These are phyloP conservation scores for Lordiphosa fenestrarum DNA, from an alignment of 2,888 invertebrate species.

Conservation along the genomic window DNA sequence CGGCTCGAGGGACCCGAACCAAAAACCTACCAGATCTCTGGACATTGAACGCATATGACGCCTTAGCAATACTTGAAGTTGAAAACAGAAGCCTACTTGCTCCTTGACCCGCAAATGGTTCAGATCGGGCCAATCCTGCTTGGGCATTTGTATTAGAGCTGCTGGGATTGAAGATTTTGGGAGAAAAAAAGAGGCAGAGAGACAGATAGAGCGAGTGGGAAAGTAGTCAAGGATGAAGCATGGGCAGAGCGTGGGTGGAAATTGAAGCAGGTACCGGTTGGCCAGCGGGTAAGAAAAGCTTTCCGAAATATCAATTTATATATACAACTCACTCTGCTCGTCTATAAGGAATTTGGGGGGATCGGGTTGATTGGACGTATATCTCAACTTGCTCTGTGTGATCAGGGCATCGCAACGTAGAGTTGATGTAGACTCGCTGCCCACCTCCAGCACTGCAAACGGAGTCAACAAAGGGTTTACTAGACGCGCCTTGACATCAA, in stretches of 20 bases:
- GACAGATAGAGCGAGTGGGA: constrained; percentile 47
- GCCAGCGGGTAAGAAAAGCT: not conserved
- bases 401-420: constrained; percentile 80
- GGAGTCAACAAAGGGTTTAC: not conserved
- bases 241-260: constrained; percentile 5
- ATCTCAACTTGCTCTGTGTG: constrained; percentile 76
- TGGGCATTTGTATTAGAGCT: constrained; percentile 44
- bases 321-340: constrained; percentile 56
- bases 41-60: constrained; percentile 80
- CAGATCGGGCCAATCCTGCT: constrained; percentile 3
- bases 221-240: constrained; percentile 1
- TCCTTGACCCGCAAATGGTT: constrained; percentile 56
- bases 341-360: constrained; percentile 27
- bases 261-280: constrained; percentile 13
- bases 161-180: constrained; percentile 52
- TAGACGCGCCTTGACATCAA: no score
- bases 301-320: not conserved
- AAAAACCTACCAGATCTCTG: constrained; percentile 78
- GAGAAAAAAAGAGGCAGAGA: constrained; percentile 15
- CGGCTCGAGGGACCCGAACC: not conserved
- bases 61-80: constrained; percentile 81
- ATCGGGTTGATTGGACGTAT: constrained; percentile 23
- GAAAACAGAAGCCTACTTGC: constrained; percentile 78
- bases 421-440: constrained; percentile 77
- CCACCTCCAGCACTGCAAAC: constrained; percentile 82